Evolutionary conservation across 2,888 invertebrate genomes (phyloP), one percentile per base, ranked within the genome.

Genomic region (Thalpophila matura): DNA sequence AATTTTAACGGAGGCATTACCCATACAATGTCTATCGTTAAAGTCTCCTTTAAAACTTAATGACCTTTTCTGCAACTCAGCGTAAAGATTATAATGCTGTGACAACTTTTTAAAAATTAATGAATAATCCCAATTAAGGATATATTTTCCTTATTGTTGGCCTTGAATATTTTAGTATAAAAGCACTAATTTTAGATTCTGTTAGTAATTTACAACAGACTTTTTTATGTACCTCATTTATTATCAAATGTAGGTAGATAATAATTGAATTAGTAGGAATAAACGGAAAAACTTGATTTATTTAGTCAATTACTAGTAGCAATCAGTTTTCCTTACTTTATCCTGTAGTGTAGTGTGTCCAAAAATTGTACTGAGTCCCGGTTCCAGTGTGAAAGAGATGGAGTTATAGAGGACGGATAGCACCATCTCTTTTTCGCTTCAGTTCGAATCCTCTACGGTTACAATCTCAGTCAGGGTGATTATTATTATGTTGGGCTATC

Each of bases 271-370:
- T 38, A 45, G 6, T 24, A 16, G n/a, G 2, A 43, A 45, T 42
- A 42, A 24, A 40, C 6, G 2, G n/a, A 5, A n/a, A 26, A 35
- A 33, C 40, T 33, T 37, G 20, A 10, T 57, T 38, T 57, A 12
- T 5, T 22, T 10, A 24, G 46, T 16, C 20, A 37, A 43, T 47
- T 20, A 43, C 12, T 3, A 69, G 29, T n/a, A 24, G 33, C 27
- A 58, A 68, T 58, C 40, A 33, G 22, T 29, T 58, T 18, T 40
- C 57, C 27, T 51, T 54, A 12, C 14, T 64, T 66, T 61, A 29
- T 62, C 45, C 53, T 62, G 29, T 66, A 40, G 6, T 33, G 33
- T 33, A 33, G 10, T 38, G 31, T 40, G 59, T 14, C 59, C 68
- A 38, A 38, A 31, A 38, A 45, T 3, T 45, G 37, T 29, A 35